Base-by-base conservation (phyloP, 2,797 vertebrate genomes). In the Crenuchus spilurus region DNA sequence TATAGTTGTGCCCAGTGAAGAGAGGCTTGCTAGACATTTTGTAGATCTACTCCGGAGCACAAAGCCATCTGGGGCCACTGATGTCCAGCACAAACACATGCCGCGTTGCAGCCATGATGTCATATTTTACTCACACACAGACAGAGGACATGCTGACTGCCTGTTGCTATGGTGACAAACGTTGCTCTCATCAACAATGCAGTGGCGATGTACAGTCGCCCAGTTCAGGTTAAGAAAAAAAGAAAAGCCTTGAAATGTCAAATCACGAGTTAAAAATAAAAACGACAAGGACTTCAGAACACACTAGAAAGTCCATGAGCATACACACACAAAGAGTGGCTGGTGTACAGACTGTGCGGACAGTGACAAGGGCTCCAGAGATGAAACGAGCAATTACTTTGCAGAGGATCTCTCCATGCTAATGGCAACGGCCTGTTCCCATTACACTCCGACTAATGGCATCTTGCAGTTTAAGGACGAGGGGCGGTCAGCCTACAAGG, bases 81-180 rank as follows among this genome's bases (percentile, higher is more conserved):
- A 7, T 24, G 66, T 22, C 33, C 33, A 28, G 35, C 30, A n/a
- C 13, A 35, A 9, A 44, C 18, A n/a, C 24, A 52, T 14, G 9
- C 52, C 1, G 76, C 69, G 66, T 60, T 42, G 11, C 44, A 70
- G 61, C 41, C n/a, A 74, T 82, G 73, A 82, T 79, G 76, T 79
- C 66, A 82, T 79, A 20, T 48, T 70, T 61, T 61, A 72, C 69
- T 24, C 55, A 72, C 46, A 76, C 57, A 54, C 74, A 76, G 61
- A 71, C 65, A 37, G 74, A 75, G 70, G 63, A 77, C 48, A 70
- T 64, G 68, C 67, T 31, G 72, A 24, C 76, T 79, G 71, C 74
- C 71, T 76, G 82, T 81, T 83, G 76, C 79, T 68, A 79, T 83
- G 70, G 79, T 54, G 70, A 77, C 76, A 71, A 70, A 75, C 37